Evolutionary conservation across 2,797 vertebrate genomes (phyloP).

Genomic region (Hylomyscus alleni): DNA sequence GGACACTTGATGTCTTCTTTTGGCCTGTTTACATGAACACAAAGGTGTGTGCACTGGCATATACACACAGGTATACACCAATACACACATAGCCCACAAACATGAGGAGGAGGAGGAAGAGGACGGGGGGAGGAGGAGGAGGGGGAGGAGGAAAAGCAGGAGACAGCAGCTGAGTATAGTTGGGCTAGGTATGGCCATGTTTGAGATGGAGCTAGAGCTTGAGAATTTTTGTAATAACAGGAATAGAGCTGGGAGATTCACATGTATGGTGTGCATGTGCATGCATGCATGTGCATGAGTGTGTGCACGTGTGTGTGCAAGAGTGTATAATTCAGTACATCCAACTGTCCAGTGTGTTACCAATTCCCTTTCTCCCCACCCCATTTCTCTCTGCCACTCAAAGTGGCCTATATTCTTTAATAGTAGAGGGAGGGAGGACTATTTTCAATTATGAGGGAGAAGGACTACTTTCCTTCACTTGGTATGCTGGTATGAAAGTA

Average conservation of each 20-base stretch:
- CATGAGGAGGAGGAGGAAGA: background rate
- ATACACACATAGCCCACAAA: background rate
- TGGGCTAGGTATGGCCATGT: background rate
- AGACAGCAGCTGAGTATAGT: background rate
- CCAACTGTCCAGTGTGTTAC: slow-evolving; percentile 68
- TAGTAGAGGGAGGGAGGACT: background rate
- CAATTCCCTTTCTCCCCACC: background rate
- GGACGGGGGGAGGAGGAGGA: too few relatives aligned
- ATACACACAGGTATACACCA: background rate
- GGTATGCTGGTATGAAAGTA: slow-evolving; percentile 28
- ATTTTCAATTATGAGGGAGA: background rate
- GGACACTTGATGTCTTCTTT: background rate
- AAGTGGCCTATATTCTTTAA: background rate
- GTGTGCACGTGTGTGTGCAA: background rate
- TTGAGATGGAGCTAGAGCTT: background rate
- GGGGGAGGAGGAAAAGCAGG: background rate
- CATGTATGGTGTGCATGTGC: background rate
- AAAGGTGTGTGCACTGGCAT: background rate
- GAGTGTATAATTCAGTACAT: slow-evolving; percentile 74
- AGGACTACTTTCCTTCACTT: background rate
- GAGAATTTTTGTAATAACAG: background rate
- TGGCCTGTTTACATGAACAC: background rate
- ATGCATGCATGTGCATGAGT: background rate
- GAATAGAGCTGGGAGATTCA: background rate
- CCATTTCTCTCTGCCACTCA: background rate